Base-by-base conservation (phyloP, 2,888 invertebrate species). In the Chymomyza procnemis region DNA sequence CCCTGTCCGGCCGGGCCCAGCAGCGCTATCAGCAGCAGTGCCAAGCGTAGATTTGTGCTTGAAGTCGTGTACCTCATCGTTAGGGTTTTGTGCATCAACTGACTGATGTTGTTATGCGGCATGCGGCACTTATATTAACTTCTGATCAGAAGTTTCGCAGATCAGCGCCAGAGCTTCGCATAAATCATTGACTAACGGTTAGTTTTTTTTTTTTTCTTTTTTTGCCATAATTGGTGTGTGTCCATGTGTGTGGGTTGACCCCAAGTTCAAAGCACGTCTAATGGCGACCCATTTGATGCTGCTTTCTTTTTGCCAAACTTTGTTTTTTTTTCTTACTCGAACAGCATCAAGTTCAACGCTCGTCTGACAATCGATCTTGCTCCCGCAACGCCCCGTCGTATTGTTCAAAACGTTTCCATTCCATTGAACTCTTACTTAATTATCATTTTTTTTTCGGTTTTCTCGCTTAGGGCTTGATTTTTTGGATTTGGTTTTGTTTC, bases 171-270 rank as follows among this genome's bases (percentile, higher is more conserved):
- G n/a, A 3, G 26, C 55, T 18, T 16, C 59, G 80, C 69, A 75
- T 78, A 80, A 80, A 79, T 74, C 83, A 77, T 73, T 71, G 22
- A 48, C 72, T 86, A 86, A 86, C 82, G 87, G 87, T 72, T n/a
- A n/a, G 30, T 12, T 47, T 2, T 1, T 9, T 18, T 58, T 58
- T 67, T 12, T 47, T 2, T 1, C 3, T 18, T 58, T 58, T 67
- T 56, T 66, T 19, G 52, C 47, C 50, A 56, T 22, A 64, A 30
- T 19, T 41, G 18, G 22, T 19, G 8, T 26, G 26, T 26, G 26
- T n/a, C n/a, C n/a, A n/a, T n/a, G n/a, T 26, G 26, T 26, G 26
- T 26, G 16, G 6, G 26, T 22, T 67, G 64, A 58, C 58, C 34
- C 66, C 69, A 74, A 78, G 81, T 86, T 81, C 76, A 86, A 86